Evolutionary conservation across 2,888 invertebrate species (phyloP).

Genomic region (Hydroisotoma schaefferi): DNA sequence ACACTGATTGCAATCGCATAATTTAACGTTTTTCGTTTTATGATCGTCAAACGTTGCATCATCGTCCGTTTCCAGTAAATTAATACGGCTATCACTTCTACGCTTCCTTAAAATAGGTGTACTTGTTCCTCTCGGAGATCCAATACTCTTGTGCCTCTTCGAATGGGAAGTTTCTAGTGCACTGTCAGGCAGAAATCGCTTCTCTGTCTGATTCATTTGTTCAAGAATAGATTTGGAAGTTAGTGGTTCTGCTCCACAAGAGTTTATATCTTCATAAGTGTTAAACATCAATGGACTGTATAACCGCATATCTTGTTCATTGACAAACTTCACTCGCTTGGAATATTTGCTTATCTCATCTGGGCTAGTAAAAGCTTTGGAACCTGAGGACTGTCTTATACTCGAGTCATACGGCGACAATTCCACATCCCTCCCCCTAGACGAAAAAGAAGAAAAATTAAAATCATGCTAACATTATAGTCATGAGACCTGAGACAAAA

Average conservation of each 20-base stretch:
- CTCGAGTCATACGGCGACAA: too few species aligned
- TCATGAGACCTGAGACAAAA: too few species aligned
- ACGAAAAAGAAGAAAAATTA: too few species aligned
- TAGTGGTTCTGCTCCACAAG: slow-evolving; percentile 22
- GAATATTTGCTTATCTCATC: not conserved
- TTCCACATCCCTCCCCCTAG: too few species aligned
- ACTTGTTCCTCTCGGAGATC: not conserved
- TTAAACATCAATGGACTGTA: slow-evolving; percentile 25
- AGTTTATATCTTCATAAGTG: slow-evolving; percentile 14
- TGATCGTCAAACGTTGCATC: slow-evolving; percentile 31
- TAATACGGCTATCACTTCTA: slow-evolving; percentile 7
- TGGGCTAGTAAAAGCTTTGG: not conserved
- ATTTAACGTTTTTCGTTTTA: slow-evolving; percentile 22
- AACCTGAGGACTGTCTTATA: too few species aligned
- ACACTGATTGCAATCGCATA: slow-evolving; percentile 44
- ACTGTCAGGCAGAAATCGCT: slow-evolving; percentile 43
- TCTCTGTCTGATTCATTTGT: slow-evolving; percentile 48
- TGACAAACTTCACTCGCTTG: slow-evolving; percentile 22
- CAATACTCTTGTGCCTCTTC: slow-evolving; percentile 1
- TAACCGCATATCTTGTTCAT: slow-evolving; percentile 18
- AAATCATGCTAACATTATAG: too few species aligned
- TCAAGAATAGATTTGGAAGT: slow-evolving; percentile 45
- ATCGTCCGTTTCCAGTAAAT: slow-evolving; percentile 17
- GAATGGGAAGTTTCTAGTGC: slow-evolving; percentile 9
- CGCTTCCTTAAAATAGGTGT: slow-evolving; percentile 8